These are phyloP conservation scores for Mycalesis mineus DNA, from an alignment of 2,888 invertebrate genomes.

Conservation along the genomic window DNA sequence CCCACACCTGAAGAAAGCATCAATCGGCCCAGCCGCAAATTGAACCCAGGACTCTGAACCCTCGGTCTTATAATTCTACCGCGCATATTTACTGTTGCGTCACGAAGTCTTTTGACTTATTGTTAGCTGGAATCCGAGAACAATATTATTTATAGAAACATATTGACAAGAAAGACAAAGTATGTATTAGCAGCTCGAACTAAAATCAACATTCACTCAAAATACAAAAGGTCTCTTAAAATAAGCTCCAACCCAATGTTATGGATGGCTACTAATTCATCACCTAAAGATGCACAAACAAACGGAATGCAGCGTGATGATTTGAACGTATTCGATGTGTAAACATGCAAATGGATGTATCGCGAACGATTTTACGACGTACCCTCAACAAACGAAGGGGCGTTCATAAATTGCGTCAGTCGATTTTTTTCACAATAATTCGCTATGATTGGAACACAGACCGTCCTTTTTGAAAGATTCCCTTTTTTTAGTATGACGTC, in stretches of 20 bases:
- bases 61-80: too few relatives aligned
- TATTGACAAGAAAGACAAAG: not conserved
- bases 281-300: conserved; percentile 5
- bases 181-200: not conserved
- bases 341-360: conserved; percentile 28
- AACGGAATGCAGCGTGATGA: not conserved
- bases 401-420: too few relatives aligned
- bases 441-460: too few relatives aligned
- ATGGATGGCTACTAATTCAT: conserved; percentile 1
- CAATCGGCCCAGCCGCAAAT: too few relatives aligned
- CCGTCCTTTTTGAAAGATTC: too few relatives aligned
- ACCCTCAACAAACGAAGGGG: conserved; percentile 28
- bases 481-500: too few relatives aligned
- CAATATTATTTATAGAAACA: not conserved
- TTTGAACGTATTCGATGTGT: conserved; percentile 15
- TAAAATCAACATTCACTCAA: not conserved
- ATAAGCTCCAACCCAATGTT: not conserved
- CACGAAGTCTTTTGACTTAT: too few relatives aligned
- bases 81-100: too few relatives aligned
- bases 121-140: too few relatives aligned
- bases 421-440: too few relatives aligned
- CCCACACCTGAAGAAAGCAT: too few relatives aligned
- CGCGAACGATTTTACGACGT: conserved; percentile 38
- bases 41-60: too few relatives aligned
- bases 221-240: not conserved